These are phyloP conservation scores for Smittia sp. DNA, from an alignment of 2,888 invertebrate species.

Conservation along the genomic window DNA sequence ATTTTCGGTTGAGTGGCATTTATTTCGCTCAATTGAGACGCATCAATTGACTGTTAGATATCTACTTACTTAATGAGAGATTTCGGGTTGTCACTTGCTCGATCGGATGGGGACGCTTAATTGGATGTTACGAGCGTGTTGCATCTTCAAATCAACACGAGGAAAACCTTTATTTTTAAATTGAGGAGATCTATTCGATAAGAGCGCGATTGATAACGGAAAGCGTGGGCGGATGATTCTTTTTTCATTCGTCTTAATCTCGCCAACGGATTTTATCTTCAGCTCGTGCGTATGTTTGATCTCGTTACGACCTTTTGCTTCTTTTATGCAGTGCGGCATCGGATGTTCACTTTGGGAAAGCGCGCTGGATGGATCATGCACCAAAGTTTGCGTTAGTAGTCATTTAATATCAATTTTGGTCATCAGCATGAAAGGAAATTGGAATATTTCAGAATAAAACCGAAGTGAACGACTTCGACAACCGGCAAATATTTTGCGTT, in stretches of 20 bases:
- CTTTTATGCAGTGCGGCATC: conserved; percentile 51
- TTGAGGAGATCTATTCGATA: conserved; percentile 1
- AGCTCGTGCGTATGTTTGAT: conserved; percentile 33
- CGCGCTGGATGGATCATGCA: conserved; percentile 73
- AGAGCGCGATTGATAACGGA: conserved; percentile 48
- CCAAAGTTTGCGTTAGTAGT: conserved; percentile 79
- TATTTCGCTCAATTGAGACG: conserved; percentile 41
- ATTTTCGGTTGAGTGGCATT: conserved; percentile 41
- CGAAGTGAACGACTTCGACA: conserved; percentile 63
- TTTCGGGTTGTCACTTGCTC: background rate
- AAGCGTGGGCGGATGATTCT: conserved; percentile 44
- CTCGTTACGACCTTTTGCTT: conserved; percentile 18
- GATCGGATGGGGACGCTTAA: background rate
- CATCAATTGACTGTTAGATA: conserved; percentile 24
- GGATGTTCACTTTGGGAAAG: conserved; percentile 78
- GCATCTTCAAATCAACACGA: no score
- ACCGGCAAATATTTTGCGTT: conserved; percentile 72
- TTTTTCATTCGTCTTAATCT: conserved; percentile 43
- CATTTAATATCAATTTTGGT: background rate
- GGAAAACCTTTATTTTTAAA: background rate
- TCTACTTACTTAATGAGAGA: background rate
- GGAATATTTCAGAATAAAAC: conserved; percentile 64
- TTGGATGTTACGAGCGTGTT: background rate
- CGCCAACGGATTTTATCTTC: conserved; percentile 27
- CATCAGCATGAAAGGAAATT: background rate